Conservation (phyloP, 1,140 invertebrate species). For the Drosophila pectinifera region DNA sequence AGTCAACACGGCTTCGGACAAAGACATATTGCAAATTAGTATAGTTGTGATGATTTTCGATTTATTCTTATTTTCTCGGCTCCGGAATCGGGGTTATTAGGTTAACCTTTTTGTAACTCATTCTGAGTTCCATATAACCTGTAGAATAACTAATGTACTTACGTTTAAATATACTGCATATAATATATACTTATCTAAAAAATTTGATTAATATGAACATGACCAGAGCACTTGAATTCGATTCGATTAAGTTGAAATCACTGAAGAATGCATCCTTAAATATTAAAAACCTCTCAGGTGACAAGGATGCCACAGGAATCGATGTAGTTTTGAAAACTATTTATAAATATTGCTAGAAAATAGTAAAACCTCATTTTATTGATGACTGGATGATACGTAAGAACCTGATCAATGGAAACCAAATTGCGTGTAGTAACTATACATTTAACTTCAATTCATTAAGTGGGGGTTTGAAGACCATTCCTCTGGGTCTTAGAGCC, state of each 20-base stretch:
- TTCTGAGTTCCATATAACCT: background rate
- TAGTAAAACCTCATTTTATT: too few species aligned
- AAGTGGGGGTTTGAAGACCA: background rate
- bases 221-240: too few species aligned
- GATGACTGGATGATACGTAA: too few species aligned
- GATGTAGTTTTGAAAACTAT: background rate
- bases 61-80: constrained; percentile 18
- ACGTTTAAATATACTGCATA: background rate
- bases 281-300: background rate
- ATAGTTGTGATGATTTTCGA: constrained; percentile 59
- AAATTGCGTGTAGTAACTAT: background rate
- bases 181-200: too few species aligned
- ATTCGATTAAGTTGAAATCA: too few species aligned
- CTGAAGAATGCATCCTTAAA: background rate
- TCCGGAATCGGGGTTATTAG: constrained; percentile 55
- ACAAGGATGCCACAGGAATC: background rate
- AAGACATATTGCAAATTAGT: constrained; percentile 56
- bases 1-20: constrained; percentile 37
- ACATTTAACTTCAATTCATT: background rate
- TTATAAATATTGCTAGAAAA: background rate
- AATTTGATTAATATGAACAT: too few species aligned
- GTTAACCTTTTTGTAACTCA: constrained; percentile 47
- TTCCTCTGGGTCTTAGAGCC: background rate
- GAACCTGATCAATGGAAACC: background rate
- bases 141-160: too few species aligned